These are phyloP conservation scores for Caranx melampygus DNA, from an alignment of 2,113 vertebrate species.

Conservation along the genomic window DNA sequence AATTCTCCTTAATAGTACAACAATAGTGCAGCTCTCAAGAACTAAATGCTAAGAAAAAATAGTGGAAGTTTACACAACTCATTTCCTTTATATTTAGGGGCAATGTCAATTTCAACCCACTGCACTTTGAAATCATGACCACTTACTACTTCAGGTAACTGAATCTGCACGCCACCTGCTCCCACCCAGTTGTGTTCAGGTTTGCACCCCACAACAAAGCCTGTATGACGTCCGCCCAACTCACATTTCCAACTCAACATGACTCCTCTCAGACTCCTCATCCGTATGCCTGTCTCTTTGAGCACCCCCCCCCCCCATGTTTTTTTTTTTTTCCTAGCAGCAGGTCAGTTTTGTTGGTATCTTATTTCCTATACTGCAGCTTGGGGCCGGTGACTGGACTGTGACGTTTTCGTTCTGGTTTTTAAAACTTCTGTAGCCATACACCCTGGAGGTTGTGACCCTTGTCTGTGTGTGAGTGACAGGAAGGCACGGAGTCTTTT, in stretches of 20 bases:
- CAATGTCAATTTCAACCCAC: constrained; percentile 20
- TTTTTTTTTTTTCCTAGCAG: constrained; percentile 28
- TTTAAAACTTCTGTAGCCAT: constrained; percentile 70
- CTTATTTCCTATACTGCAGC: constrained; percentile 68
- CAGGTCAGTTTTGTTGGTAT: constrained; percentile 70
- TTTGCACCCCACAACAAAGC: constrained; percentile 61
- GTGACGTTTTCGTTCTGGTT: constrained; percentile 73
- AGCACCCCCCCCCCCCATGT: constrained; percentile 20
- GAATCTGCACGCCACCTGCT: constrained; percentile 75
- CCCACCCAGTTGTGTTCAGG: constrained; percentile 42
- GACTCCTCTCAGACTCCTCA: constrained; percentile 67
- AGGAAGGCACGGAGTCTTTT: constrained; percentile 75
- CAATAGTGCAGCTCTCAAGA: neutral
- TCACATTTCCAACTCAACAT: constrained; percentile 57
- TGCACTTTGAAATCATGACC: constrained; percentile 46
- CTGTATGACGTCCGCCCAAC: constrained; percentile 59
- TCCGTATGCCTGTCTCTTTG: constrained; percentile 62
- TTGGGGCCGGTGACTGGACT: constrained; percentile 57
- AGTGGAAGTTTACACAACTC: neutral
- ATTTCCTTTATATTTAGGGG: constrained; percentile 2
- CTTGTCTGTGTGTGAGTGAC: constrained; percentile 70
- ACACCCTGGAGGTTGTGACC: constrained; percentile 72
- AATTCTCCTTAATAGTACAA: neutral
- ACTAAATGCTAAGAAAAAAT: neutral
- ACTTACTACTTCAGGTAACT: constrained; percentile 49